Evolutionary conservation across 2,797 vertebrate genomes (phyloP).

Genomic region (Pangasius larnaudii): DNA sequence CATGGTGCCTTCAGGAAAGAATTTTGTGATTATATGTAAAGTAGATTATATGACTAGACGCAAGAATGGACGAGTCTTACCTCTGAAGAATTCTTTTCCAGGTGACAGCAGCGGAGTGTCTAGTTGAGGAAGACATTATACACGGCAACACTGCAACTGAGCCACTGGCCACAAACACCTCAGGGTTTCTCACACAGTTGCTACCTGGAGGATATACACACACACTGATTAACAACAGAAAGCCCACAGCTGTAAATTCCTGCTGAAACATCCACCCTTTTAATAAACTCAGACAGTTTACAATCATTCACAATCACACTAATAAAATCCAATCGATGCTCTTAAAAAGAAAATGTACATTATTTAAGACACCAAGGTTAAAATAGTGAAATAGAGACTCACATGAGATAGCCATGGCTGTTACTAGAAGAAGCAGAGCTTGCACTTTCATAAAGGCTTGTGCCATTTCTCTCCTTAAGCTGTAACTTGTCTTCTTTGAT

Average conservation of each 20-base stretch:
- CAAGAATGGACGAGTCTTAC: slow-evolving; percentile 28
- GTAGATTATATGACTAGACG: neutral
- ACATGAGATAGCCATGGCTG: slow-evolving; percentile 65
- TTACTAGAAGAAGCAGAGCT: slow-evolving; percentile 58
- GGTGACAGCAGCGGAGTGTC: slow-evolving; percentile 18
- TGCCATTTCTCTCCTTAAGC: slow-evolving; percentile 6
- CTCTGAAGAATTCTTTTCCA: slow-evolving; percentile 40
- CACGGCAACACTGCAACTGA: slow-evolving; percentile 54
- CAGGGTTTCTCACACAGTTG: neutral
- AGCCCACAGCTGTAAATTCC: neutral
- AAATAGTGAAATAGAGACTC: slow-evolving; percentile 31
- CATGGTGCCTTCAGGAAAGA: neutral
- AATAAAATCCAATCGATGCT: neutral
- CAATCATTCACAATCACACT: slow-evolving; percentile 1
- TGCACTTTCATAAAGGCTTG: slow-evolving; percentile 41
- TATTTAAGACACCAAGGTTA: neutral
- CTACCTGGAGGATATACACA: slow-evolving; percentile 35
- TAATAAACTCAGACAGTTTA: neutral
- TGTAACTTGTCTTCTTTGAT: slow-evolving; percentile 1
- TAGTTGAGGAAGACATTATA: neutral
- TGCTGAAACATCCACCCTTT: neutral
- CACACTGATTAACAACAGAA: neutral
- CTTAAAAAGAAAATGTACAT: neutral
- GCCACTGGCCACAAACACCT: slow-evolving; percentile 47
- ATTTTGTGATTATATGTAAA: neutral